Conservation (phyloP, 53 echinoderm and acorn worm species). For the Patiria pectinifera region DNA sequence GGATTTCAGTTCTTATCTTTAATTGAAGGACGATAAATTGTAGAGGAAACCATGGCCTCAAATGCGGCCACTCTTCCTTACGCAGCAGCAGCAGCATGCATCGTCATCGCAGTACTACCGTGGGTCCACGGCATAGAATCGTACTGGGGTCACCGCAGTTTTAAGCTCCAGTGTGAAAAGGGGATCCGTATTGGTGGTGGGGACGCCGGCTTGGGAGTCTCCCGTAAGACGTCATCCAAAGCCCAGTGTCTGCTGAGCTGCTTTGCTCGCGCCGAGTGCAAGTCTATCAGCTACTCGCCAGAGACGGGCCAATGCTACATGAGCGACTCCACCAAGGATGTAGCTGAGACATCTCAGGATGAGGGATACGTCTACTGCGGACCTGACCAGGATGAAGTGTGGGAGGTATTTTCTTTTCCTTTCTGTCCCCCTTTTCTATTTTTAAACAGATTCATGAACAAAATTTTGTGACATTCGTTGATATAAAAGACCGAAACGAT, state of each 20-base stretch:
- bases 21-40: neutral
- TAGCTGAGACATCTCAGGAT: neutral
- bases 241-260: neutral
- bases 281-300: neutral
- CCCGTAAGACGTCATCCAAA: neutral
- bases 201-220: neutral
- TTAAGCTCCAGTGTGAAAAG: neutral
- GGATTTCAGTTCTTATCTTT: neutral
- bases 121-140: neutral
- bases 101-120: neutral
- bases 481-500: no score
- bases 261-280: neutral
- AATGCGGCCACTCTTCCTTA: neutral
- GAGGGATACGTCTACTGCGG: slow-evolving; percentile 9
- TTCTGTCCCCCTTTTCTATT: neutral
- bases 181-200: neutral
- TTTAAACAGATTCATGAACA: no score
- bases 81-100: slow-evolving; percentile 24
- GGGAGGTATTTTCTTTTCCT: neutral
- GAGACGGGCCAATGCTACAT: slow-evolving; percentile 4
- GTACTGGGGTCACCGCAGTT: neutral
- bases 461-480: no score
- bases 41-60: neutral
- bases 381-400: neutral
- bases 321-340: neutral